phyloP scores from a whole-genome alignment of 2,113 vertebrate genomes.

The Scophthalmus maximus region DNA sequence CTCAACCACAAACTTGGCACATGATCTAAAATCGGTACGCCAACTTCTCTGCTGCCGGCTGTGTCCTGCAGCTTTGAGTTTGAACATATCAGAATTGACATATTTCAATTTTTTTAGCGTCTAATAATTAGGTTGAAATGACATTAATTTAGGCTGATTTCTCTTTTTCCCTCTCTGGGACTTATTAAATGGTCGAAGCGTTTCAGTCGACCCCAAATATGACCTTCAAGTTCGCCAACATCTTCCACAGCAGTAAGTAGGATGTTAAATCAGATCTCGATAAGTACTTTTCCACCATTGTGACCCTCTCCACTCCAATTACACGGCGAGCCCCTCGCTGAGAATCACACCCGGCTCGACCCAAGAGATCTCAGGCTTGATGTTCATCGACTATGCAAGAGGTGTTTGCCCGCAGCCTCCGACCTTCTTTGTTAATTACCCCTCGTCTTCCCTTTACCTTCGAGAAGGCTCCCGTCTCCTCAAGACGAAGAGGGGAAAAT shows the following conservation, averaged over 20 bases:
- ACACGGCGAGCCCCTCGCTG: constrained; percentile 23
- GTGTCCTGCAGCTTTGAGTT: too few relatives aligned
- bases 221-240: neutral
- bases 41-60: too few relatives aligned
- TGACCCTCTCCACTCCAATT: constrained; percentile 63
- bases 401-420: constrained; percentile 32
- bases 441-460: constrained; percentile 44
- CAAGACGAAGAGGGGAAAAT: constrained; percentile 25
- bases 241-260: neutral
- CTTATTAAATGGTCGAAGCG: too few relatives aligned
- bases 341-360: constrained; percentile 41
- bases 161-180: too few relatives aligned
- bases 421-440: constrained; percentile 64
- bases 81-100: too few relatives aligned
- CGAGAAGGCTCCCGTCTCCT: constrained; percentile 24
- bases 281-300: constrained; percentile 33
- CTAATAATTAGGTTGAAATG: too few relatives aligned
- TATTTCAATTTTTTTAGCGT: too few relatives aligned
- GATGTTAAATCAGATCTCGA: constrained; percentile 42
- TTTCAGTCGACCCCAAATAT: too few relatives aligned
- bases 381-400: constrained; percentile 29
- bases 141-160: too few relatives aligned
- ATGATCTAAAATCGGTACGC: too few relatives aligned
- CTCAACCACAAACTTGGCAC: too few relatives aligned
- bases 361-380: constrained; percentile 19